Conservation (phyloP, 2,888 invertebrate species). For the Lysandra bellargus region DNA sequence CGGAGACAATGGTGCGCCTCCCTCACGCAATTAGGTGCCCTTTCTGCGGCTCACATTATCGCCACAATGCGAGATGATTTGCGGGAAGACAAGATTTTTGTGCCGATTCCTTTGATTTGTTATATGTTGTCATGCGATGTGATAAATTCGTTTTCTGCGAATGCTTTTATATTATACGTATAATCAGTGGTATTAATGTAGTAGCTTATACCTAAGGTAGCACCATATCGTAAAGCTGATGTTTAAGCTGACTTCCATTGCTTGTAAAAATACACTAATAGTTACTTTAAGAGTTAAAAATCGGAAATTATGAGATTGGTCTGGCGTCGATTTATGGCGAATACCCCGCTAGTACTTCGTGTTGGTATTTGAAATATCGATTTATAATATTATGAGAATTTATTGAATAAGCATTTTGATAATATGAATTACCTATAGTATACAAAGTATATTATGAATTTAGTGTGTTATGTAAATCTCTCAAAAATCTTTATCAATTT, state of each 20-base stretch:
- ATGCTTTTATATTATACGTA: neutral
- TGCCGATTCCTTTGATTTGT: conserved; percentile 64
- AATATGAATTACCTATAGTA: too few relatives aligned
- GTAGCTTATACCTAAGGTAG: neutral
- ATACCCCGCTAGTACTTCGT: too few relatives aligned
- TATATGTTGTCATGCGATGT: conserved; percentile 62
- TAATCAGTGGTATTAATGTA: neutral
- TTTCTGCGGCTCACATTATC: conserved; percentile 76
- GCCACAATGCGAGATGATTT: conserved; percentile 75
- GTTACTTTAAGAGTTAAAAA: too few relatives aligned
- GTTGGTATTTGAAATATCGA: too few relatives aligned
- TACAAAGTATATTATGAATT: too few relatives aligned
- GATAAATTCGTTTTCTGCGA: conserved; percentile 38
- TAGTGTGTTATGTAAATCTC: too few relatives aligned
- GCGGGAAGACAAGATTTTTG: conserved; percentile 72
- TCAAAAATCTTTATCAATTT: neutral
- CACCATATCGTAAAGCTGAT: neutral
- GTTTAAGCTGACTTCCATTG: too few relatives aligned
- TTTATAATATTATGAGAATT: too few relatives aligned
- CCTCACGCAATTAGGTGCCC: conserved; percentile 75
- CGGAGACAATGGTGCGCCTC: conserved; percentile 70
- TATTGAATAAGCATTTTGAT: too few relatives aligned
- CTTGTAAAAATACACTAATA: too few relatives aligned
- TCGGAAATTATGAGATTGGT: too few relatives aligned
- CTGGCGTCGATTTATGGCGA: too few relatives aligned